Base-by-base conservation (phyloP, 1,140 invertebrate species). In the Acromyrmex heyeri region DNA sequence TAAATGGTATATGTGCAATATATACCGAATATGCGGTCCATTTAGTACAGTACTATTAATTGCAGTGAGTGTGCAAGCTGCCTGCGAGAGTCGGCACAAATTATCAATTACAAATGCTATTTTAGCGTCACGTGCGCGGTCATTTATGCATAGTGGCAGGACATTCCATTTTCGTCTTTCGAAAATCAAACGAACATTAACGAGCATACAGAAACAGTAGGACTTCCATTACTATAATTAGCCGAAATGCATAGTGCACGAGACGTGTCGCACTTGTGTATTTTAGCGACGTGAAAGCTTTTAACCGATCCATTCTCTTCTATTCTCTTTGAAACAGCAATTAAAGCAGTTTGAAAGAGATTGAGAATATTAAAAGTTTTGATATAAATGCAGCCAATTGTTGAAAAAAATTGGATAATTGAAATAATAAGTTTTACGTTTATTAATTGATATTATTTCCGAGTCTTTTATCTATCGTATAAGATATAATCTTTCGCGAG, bases 191-290 rank as follows among this genome's bases (percentile, higher is more conserved):
- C 69, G 59, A 82, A 73, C 38, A n/a, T 73, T 83, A 83, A 75
- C 53, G 38, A 44, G 27, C 27, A 4, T 18, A 48, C 38, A 55
- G 38, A 38, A 59, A 48, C 65, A 30, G 30, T 44, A 24, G 53
- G 53, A 21, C 18, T 48, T 50, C 79, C 79, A 75, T 83, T 83
- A 83, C 69, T 75, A 48, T 83, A 83, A 83, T 83, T 75, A 83
- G 79, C 38, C 55, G 27, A 83, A 83, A 83, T 75, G 38, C 38
- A 67, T n/a, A 34, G 55, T 50, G 69, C 34, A 61, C 69, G 24
- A 61, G 18, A 57, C 38, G 18, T 61, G 48, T 73, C 55, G 53
- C 27, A 61, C 34, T 61, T 75, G 69, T 83, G 55, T 83, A 62
- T 50, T 83, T 83, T 62, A 83, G 79, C 67, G 38, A 48, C 24